Evolutionary conservation across 2,888 invertebrate species (phyloP), one percentile per base, ranked within the genome.

Genomic region (Rhimphoctona megacephalus): DNA sequence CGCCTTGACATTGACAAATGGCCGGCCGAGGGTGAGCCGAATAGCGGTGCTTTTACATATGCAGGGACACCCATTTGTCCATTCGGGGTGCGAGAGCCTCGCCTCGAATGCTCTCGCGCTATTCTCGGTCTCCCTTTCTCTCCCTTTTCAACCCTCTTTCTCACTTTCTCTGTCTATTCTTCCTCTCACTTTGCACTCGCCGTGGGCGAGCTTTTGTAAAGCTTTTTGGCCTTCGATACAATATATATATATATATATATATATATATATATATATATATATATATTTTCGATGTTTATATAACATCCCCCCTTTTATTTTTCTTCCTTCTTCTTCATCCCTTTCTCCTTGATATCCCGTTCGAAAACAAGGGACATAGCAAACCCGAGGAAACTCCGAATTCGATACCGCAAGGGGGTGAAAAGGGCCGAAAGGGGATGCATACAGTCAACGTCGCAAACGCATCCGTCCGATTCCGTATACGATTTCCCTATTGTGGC

Each of bases 1-100:
- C 94, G 94, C 94, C 94, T 94, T 94, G 94, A 94, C 94, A 94
- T 94, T 94, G 94, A 94, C 94, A 94, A 94, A 94, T 94, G 94
- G 94, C 93, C 90, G 93, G 93, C 91, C 92, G 92, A 94, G 94
- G 94, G 94, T 93, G 93, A 93, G 92, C 92, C 92, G 93, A 94
- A 92, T 93, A 94, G 93, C 93, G 94, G 92, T 92, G 93, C 94
- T 94, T 94, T 94, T 94, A 94, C 94, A 94, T 94, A 94, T 94
- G 94, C 94, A 94, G 93, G 93, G 94, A 94, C 94, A 94, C 94
- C 94, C 94, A 94, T 94, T 94, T 94, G 94, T 94, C 94, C 93
- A 92, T 92, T 91, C 91, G 90, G 90, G 92, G 91, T 89, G 90
- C 90, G 89, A 90, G 89, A 88, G 86, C 86, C 83, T 83, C 83